A percentile compares a stretch with the other conserved stretches of the same genome.
Evolutionary conservation across 2,888 invertebrate species (phyloP).

Genomic region (Latrodectus elegans): DNA sequence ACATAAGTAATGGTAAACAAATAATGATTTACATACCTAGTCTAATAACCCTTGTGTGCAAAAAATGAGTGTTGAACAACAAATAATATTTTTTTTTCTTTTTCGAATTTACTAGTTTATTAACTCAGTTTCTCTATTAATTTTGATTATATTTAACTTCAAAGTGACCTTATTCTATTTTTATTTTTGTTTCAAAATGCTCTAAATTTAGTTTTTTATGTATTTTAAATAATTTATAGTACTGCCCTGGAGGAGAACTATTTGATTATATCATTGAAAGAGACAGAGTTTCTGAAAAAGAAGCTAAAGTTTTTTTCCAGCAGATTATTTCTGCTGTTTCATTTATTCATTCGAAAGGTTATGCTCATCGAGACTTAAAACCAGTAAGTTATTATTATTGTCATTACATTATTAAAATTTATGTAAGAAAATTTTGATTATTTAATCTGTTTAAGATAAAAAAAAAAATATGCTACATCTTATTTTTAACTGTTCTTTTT

Average conservation of each 20-base stretch:
- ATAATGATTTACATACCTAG: no score
- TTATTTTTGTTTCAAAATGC: no score
- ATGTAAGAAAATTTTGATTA: background rate
- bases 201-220: no score
- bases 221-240: conserved; percentile 74
- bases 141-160: no score
- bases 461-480: background rate
- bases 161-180: no score
- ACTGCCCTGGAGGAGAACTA: conserved; percentile 87
- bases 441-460: background rate
- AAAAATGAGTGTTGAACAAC: no score
- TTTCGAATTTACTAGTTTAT: no score
- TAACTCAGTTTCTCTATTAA: no score
- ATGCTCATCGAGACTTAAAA: conserved; percentile 87
- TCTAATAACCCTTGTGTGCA: no score
- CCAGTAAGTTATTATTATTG: conserved; percentile 79
- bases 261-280: conserved; percentile 89
- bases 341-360: conserved; percentile 84
- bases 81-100: no score
- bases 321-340: conserved; percentile 87
- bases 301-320: conserved; percentile 84
- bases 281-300: conserved; percentile 82
- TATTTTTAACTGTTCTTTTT: no score
- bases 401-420: background rate
- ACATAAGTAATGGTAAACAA: no score